These are phyloP conservation scores for Ambastaia sidthimunki DNA, from an alignment of 2,797 vertebrate genomes.

Conservation along the genomic window DNA sequence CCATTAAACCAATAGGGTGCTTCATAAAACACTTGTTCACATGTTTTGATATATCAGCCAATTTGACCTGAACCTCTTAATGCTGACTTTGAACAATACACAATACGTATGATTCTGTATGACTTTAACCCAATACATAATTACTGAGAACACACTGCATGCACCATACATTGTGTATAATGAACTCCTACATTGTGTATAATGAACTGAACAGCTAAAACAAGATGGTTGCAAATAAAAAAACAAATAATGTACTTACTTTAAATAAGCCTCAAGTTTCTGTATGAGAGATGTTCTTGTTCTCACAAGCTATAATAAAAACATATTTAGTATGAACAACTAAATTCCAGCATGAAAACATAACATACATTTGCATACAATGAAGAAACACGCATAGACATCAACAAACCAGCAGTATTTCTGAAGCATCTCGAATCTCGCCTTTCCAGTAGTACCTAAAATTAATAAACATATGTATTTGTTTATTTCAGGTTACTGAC, in stretches of 20 bases:
- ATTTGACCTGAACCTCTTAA: background rate
- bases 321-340: background rate
- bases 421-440: conserved; percentile 83
- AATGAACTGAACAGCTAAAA: background rate
- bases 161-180: background rate
- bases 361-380: background rate
- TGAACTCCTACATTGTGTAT: background rate
- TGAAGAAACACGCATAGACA: background rate
- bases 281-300: conserved; percentile 84
- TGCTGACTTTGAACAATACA: background rate
- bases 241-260: conserved; percentile 71
- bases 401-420: conserved; percentile 82
- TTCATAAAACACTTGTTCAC: background rate
- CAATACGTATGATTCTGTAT: background rate
- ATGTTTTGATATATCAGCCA: background rate
- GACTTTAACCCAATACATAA: background rate
- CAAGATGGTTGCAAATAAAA: background rate
- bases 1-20: background rate
- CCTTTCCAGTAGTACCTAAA: conserved; percentile 90
- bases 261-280: conserved; percentile 78
- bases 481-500: background rate
- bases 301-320: conserved; percentile 83
- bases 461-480: conserved; percentile 24
- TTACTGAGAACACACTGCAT: background rate
- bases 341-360: background rate